Base-by-base conservation (phyloP, 2,113 vertebrate genomes). In the Synodontis membranacea region DNA sequence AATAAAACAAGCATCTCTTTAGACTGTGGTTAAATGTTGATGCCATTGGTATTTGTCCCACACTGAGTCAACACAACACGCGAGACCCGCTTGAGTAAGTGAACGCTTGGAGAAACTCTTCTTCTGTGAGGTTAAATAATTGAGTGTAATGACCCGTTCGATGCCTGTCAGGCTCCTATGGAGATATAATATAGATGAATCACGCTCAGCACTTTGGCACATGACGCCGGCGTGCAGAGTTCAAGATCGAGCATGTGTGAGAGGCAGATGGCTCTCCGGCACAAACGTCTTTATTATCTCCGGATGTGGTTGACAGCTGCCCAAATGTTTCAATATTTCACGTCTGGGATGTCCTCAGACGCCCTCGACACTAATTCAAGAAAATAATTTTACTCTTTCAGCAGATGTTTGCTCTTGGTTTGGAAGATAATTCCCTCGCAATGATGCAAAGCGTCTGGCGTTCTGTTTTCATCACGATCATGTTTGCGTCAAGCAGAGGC, bases 51-150 rank as follows among this genome's bases (percentile, higher is more conserved):
- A 39, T 72, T 31, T 37, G 56, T 54, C 14, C 46, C 85, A 82
- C 42, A 80, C 85, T 37, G 79, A 37, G 85, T n/a, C 84, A 23
- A 48, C 14, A 34, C 46, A 0, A 15, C 54, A 25, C 0, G n/a
- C 48, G 34, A 1, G 39, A 58, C 17, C 9, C 14, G 39, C 79
- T 50, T 34, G 66, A 86, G 23, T 52, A 50, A 50, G 42, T 15
- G 0, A 37, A 64, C 37, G 46, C 66, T 62, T 19, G 0, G 39
- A 82, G 39, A 31, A 74, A 12, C 66, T 37, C 54, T 52, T 7
- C 60, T 81, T 42, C 54, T 83, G 80, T 3, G 68, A 83, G 80
- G 81, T 82, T 75, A 86, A 82, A 82, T 86, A 86, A 86, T 86
- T 75, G 68, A 62, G 86, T 64, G 58, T 86, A 86, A 86, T 86